A percentile compares a stretch with the other conserved stretches of the same genome.
These are phyloP conservation scores for Nematolebias whitei DNA, from an alignment of 2,113 vertebrate genomes.

Conservation along the genomic window DNA sequence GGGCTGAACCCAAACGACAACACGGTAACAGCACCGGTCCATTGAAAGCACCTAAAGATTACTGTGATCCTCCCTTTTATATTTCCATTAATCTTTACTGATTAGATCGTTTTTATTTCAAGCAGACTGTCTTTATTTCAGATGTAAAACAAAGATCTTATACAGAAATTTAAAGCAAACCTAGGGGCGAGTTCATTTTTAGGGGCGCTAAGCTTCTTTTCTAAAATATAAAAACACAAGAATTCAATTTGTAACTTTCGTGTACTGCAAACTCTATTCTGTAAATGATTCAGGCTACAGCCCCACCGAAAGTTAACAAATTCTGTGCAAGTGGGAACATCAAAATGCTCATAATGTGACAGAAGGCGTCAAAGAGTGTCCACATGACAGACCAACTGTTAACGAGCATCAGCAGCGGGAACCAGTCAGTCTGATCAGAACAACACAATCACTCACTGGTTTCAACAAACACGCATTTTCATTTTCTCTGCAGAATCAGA, in stretches of 20 bases:
- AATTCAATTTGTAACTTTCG: not conserved
- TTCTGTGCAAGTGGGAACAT: not conserved
- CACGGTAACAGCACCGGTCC: not conserved
- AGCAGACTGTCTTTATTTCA: no score
- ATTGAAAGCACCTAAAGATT: not conserved
- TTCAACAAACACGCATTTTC: not conserved
- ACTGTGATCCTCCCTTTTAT: no score
- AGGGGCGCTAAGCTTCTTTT: not conserved
- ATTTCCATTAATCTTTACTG: no score
- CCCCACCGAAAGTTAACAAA: not conserved
- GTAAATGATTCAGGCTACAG: not conserved
- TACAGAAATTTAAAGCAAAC: not conserved
- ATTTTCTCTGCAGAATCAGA: no score
- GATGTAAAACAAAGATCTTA: no score
- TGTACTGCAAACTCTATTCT: no score
- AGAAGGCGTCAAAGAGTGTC: slow-evolving; percentile 5
- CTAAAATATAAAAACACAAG: not conserved
- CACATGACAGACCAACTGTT: slow-evolving; percentile 8
- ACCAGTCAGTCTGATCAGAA: slow-evolving; percentile 5
- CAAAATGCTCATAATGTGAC: slow-evolving; percentile 7
- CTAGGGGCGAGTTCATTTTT: no score
- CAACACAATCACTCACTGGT: not conserved
- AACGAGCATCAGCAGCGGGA: slow-evolving; percentile 16
- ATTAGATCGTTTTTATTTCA: no score
- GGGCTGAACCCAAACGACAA: slow-evolving; percentile 12